A percentile compares a stretch with the other conserved stretches of the same genome.
Evolutionary conservation across 92 coral and sea anemone genomes (phyloP).

Genomic region (Scolanthus callimorphus): DNA sequence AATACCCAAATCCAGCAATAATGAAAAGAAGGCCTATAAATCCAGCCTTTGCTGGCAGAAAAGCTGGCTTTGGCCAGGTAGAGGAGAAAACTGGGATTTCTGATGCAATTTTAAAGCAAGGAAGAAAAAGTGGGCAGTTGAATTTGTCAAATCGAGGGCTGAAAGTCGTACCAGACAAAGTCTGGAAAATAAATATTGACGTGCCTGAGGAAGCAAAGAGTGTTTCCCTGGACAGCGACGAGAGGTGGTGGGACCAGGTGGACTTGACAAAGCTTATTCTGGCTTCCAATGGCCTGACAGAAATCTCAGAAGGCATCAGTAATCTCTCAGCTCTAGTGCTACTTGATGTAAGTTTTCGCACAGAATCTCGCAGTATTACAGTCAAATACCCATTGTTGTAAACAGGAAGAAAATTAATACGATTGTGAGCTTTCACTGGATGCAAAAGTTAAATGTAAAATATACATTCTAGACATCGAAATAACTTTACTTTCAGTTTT

Average conservation of each 20-base stretch:
- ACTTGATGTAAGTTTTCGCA: slow-evolving; percentile 94
- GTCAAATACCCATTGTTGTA: too few relatives aligned
- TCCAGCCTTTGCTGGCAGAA: slow-evolving; percentile 43
- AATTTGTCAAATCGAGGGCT: slow-evolving; percentile 84
- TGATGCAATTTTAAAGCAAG: slow-evolving; percentile 81
- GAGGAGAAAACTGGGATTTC: slow-evolving; percentile 57
- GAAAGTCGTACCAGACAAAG: slow-evolving; percentile 72
- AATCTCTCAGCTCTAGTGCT: slow-evolving; percentile 74
- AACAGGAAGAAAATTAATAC: too few relatives aligned
- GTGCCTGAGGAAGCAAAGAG: slow-evolving; percentile 80
- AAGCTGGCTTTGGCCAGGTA: slow-evolving; percentile 1
- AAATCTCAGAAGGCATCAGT: slow-evolving; percentile 59
- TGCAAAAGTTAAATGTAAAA: too few relatives aligned
- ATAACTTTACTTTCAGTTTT: too few relatives aligned
- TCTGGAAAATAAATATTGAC: slow-evolving; percentile 87
- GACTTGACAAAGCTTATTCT: slow-evolving; percentile 81
- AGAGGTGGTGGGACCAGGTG: slow-evolving; percentile 92
- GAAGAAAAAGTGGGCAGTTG: slow-evolving; percentile 89
- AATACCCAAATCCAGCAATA: not conserved
- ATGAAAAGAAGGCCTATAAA: slow-evolving; percentile 59
- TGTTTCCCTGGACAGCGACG: slow-evolving; percentile 84
- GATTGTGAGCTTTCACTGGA: too few relatives aligned
- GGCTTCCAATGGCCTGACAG: slow-evolving; percentile 80
- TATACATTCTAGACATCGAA: too few relatives aligned
- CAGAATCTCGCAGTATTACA: too few relatives aligned